Conservation (phyloP, 2,797 vertebrate genomes). For the Chromis chromis region DNA sequence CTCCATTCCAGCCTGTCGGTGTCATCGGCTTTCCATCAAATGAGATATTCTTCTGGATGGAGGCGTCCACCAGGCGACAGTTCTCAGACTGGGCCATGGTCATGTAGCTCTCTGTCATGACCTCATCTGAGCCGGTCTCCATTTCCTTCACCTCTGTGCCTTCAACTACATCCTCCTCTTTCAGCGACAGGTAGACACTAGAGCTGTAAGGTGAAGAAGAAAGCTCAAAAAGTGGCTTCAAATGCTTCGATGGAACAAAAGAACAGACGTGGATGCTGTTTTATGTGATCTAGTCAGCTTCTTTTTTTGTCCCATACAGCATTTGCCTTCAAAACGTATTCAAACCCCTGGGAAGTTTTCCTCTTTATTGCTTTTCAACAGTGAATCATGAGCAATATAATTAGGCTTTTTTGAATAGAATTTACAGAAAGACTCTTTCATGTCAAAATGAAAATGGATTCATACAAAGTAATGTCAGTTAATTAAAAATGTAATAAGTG, state of each 20-base stretch:
- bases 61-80: constrained; percentile 83
- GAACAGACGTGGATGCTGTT: constrained; percentile 2
- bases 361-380: no score
- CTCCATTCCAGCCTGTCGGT: constrained; percentile 80
- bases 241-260: constrained; percentile 7
- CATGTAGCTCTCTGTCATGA: constrained; percentile 78
- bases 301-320: neutral
- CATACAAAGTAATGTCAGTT: no score
- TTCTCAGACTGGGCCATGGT: constrained; percentile 77
- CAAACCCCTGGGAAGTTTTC: no score
- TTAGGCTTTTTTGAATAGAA: no score
- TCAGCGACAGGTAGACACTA: constrained; percentile 80
- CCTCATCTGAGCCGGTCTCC: constrained; percentile 60
- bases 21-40: constrained; percentile 84
- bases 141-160: constrained; percentile 57
- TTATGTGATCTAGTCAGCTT: constrained; percentile 1
- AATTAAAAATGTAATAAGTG: no score
- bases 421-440: no score
- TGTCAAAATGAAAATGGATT: no score
- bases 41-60: constrained; percentile 88
- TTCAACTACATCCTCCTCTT: constrained; percentile 76
- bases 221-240: neutral
- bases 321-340: neutral
- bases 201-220: constrained; percentile 67
- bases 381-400: no score